Evolutionary conservation across 2,888 invertebrate genomes (phyloP).

Genomic region (Eupithecia subfuscata): DNA sequence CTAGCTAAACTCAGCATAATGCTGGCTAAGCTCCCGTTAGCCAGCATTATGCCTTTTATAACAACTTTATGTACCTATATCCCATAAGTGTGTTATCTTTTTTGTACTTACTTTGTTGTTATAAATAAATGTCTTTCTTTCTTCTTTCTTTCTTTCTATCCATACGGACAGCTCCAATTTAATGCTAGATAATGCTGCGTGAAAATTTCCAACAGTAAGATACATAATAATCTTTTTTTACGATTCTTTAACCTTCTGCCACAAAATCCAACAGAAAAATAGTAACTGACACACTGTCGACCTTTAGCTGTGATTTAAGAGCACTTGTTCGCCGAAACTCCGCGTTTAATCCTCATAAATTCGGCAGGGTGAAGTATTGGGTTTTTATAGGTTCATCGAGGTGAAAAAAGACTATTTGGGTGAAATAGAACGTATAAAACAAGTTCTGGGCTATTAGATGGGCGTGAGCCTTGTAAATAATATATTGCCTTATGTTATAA

Average conservation of each 20-base stretch:
- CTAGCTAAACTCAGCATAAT: too few relatives aligned
- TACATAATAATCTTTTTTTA: neutral
- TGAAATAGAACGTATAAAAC: slow-evolving; percentile 28
- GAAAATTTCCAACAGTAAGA: too few relatives aligned
- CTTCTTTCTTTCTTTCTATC: too few relatives aligned
- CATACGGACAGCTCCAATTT: too few relatives aligned
- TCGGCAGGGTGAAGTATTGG: slow-evolving; percentile 38
- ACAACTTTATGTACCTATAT: too few relatives aligned
- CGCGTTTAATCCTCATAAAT: slow-evolving; percentile 46
- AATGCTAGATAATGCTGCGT: too few relatives aligned
- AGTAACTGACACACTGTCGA: slow-evolving; percentile 14
- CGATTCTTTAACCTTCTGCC: neutral
- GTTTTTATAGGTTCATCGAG: slow-evolving; percentile 34
- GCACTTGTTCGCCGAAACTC: slow-evolving; percentile 38
- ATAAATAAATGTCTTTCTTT: too few relatives aligned
- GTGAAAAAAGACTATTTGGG: slow-evolving; percentile 31
- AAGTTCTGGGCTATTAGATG: slow-evolving; percentile 20
- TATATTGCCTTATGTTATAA: slow-evolving; percentile 14
- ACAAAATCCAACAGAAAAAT: slow-evolving; percentile 18
- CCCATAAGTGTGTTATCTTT: too few relatives aligned
- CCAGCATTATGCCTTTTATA: too few relatives aligned
- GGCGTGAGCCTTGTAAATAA: slow-evolving; percentile 8
- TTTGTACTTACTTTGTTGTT: too few relatives aligned
- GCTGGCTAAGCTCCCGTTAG: too few relatives aligned
- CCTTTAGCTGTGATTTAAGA: slow-evolving; percentile 43